phyloP scores from a whole-genome alignment of 2,113 vertebrate species.

The Mesocricetus auratus region DNA sequence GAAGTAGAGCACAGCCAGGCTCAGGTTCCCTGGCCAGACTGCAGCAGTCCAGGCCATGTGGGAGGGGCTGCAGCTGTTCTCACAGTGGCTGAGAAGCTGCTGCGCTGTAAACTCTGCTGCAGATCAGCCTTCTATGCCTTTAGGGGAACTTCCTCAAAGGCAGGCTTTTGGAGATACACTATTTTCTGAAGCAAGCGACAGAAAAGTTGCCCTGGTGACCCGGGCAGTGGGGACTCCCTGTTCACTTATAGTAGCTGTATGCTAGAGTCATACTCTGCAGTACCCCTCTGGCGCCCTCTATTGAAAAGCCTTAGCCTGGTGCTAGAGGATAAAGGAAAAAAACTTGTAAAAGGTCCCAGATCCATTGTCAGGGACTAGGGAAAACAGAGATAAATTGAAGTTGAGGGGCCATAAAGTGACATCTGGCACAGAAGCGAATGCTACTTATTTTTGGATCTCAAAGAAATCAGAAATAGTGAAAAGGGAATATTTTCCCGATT shows the following conservation, averaged over 20 bases:
- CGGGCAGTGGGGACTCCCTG: neutral
- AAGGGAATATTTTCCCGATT: neutral
- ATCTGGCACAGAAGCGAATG: neutral
- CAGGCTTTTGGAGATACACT: neutral
- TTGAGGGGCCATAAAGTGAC: neutral
- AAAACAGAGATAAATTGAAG: conserved; percentile 30
- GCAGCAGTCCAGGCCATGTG: neutral
- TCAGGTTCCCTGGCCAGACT: neutral
- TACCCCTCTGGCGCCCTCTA: neutral
- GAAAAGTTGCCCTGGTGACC: neutral
- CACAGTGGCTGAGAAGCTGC: neutral
- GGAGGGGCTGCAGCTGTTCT: neutral
- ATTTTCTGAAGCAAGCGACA: neutral
- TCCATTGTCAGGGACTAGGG: neutral
- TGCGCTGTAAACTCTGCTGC: neutral
- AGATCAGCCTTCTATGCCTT: neutral
- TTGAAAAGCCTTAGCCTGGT: neutral
- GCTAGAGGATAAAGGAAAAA: neutral
- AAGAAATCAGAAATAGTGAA: neutral
- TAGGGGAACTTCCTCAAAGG: neutral
- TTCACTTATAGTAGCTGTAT: neutral
- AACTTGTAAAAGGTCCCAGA: neutral
- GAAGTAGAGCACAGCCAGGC: neutral
- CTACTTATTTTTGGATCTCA: neutral
- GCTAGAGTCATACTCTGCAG: neutral